phyloP scores from a whole-genome alignment of 2,113 vertebrate genomes.

The Sander lucioperca region DNA sequence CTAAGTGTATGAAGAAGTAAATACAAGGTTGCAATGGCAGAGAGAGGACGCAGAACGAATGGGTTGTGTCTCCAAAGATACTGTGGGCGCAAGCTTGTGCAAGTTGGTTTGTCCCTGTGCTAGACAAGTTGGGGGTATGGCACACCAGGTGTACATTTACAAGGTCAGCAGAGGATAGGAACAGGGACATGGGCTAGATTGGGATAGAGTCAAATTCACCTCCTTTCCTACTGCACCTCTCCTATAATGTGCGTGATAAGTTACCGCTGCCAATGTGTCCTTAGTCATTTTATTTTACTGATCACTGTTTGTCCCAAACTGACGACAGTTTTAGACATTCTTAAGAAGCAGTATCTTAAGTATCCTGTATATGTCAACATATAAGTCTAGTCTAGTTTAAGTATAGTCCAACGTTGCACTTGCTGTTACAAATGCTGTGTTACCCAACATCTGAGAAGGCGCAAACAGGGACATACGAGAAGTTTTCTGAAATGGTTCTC shows the following conservation, averaged over 20 bases:
- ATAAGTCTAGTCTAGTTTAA: background rate
- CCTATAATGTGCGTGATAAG: background rate
- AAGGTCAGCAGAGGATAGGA: slow-evolving; percentile 29
- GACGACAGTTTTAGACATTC: background rate
- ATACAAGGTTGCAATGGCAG: slow-evolving; percentile 2
- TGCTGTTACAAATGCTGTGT: slow-evolving; percentile 7
- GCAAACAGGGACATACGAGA: slow-evolving; percentile 20
- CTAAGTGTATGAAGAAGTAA: background rate
- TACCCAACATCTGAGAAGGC: background rate
- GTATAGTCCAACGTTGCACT: background rate
- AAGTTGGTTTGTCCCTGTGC: background rate
- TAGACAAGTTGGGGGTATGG: background rate
- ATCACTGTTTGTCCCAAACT: background rate
- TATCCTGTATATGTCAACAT: background rate
- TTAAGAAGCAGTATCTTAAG: background rate
- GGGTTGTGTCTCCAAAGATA: slow-evolving; percentile 35
- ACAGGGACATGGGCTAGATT: slow-evolving; percentile 3
- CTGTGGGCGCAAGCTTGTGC: background rate
- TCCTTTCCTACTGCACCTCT: background rate
- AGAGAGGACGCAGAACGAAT: slow-evolving; percentile 31
- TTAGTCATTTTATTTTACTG: background rate
- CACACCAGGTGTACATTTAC: slow-evolving; percentile 27
- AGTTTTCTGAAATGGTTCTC: slow-evolving; percentile 34
- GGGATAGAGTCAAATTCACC: slow-evolving; percentile 1
- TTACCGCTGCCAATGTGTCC: too few relatives aligned